These are phyloP conservation scores for Brachionus asplanchnoidis DNA, from an alignment of 1,140 invertebrate genomes.

Conservation along the genomic window DNA sequence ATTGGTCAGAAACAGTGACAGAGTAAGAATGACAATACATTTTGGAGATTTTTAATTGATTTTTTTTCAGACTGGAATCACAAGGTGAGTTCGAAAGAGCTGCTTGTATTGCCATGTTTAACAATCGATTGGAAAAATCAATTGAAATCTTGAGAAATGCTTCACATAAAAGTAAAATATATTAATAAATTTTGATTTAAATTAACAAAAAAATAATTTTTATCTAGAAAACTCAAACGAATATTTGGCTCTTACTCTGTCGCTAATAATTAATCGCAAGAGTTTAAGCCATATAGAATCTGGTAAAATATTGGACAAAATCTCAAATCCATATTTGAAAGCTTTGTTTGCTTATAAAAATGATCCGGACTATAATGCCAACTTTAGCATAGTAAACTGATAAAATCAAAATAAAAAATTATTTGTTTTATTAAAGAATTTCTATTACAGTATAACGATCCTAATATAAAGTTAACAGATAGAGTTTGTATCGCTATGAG, in stretches of 20 bases:
- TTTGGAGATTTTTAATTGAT: not conserved
- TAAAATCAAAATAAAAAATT: not conserved
- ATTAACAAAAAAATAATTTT: not conserved
- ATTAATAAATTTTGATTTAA: not conserved
- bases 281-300: not conserved
- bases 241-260: not conserved
- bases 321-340: constrained; percentile 20
- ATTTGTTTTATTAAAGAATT: not conserved
- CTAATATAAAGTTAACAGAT: not conserved
- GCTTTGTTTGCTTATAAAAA: constrained; percentile 24
- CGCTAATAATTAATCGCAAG: not conserved
- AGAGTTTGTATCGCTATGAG: not conserved
- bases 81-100: constrained; percentile 33
- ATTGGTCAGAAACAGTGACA: constrained; percentile 14
- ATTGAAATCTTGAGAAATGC: constrained; percentile 22
- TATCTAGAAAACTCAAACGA: not conserved
- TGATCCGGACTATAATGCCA: not conserved
- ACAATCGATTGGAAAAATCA: not conserved
- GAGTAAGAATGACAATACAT: not conserved
- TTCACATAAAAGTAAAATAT: not conserved
- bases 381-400: constrained; percentile 1
- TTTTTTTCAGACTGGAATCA: not conserved
- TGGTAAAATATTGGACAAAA: not conserved
- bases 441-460: constrained; percentile 12
- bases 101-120: constrained; percentile 18